Evolutionary conservation across 1,140 invertebrate species (phyloP).

Genomic region (Drosophila erecta): DNA sequence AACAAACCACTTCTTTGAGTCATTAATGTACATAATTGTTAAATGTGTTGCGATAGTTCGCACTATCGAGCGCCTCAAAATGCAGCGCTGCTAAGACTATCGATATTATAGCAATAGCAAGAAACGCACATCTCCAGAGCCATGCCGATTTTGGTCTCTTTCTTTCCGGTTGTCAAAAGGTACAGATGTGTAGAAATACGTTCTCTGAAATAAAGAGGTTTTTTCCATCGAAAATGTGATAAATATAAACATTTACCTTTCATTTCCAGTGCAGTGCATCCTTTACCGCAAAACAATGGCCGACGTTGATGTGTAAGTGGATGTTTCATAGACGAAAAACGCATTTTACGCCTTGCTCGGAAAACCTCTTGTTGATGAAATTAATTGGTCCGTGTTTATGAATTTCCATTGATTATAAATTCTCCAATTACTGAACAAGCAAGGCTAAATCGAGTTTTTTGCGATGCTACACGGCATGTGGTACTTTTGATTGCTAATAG

Average conservation of each 20-base stretch:
- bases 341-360: slow-evolving; percentile 30
- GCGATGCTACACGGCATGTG: not conserved
- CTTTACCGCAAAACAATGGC: slow-evolving; percentile 86
- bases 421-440: slow-evolving; percentile 68
- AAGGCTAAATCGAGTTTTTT: not conserved
- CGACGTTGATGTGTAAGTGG: slow-evolving; percentile 88
- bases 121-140: not conserved
- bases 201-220: slow-evolving; percentile 14
- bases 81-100: not conserved
- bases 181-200: slow-evolving; percentile 59
- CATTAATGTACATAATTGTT: too few relatives aligned
- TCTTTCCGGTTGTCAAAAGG: slow-evolving; percentile 85
- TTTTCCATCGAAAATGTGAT: too few relatives aligned
- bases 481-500: slow-evolving; percentile 1
- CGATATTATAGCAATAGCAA: not conserved
- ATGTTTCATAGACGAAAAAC: slow-evolving; percentile 15
- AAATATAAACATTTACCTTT: slow-evolving; percentile 38
- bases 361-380: slow-evolving; percentile 71
- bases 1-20: too few relatives aligned
- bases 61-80: not conserved
- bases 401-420: slow-evolving; percentile 71
- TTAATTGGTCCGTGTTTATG: slow-evolving; percentile 84
- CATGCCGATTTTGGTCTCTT: slow-evolving; percentile 51
- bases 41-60: too few relatives aligned
- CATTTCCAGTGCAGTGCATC: slow-evolving; percentile 70